phyloP scores from a whole-genome alignment of 2,113 vertebrate genomes.

The Xiphophorus couchianus region DNA sequence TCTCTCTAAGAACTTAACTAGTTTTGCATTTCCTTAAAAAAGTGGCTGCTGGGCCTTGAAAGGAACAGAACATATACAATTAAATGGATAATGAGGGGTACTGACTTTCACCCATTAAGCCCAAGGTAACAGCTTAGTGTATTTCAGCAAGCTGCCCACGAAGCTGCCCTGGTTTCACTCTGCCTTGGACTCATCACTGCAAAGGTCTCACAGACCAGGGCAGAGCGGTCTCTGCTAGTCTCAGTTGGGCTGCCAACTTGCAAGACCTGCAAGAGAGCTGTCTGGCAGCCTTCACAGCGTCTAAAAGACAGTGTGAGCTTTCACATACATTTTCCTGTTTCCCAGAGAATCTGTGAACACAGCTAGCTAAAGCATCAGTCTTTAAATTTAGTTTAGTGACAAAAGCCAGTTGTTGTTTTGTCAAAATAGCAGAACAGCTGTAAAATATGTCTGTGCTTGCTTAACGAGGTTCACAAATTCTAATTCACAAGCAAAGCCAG shows the following conservation, averaged over 20 bases:
- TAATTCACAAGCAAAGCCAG: not conserved
- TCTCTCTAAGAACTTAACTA: too few relatives aligned
- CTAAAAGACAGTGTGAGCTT: not conserved
- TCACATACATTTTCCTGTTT: not conserved
- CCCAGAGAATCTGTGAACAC: not conserved
- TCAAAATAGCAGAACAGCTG: not conserved
- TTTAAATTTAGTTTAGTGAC: not conserved
- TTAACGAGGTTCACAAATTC: not conserved
- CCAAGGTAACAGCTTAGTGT: not conserved
- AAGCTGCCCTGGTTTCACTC: not conserved
- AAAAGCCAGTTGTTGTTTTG: not conserved
- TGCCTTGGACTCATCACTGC: not conserved
- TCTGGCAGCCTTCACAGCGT: not conserved
- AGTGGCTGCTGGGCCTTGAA: too few relatives aligned
- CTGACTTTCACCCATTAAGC: not conserved
- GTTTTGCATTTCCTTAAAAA: too few relatives aligned
- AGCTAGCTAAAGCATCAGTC: not conserved
- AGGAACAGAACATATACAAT: too few relatives aligned
- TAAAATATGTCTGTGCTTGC: not conserved
- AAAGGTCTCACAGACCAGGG: not conserved
- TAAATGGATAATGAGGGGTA: not conserved
- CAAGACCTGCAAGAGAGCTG: not conserved
- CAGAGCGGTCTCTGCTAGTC: not conserved
- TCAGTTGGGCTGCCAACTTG: not conserved
- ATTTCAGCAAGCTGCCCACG: not conserved